phyloP scores from a whole-genome alignment of 2,797 vertebrate genomes.

The Manis crassicaudata region DNA sequence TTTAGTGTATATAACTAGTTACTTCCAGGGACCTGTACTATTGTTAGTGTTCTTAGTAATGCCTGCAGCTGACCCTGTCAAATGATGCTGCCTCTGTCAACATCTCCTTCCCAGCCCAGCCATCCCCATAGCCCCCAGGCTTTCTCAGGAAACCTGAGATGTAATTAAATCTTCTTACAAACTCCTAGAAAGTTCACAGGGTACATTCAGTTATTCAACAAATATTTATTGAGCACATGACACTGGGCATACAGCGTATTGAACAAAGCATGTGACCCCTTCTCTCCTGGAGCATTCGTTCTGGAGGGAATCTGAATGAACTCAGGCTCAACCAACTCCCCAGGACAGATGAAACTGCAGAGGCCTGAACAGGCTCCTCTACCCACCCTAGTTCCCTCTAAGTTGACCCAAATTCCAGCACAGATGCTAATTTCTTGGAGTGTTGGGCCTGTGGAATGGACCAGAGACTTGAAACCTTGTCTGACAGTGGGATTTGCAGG shows the following conservation, averaged over 20 bases:
- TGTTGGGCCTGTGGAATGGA: not conserved
- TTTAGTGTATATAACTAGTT: slow-evolving; percentile 12
- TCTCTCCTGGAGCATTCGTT: not conserved
- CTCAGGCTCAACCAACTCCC: not conserved
- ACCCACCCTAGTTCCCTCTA: not conserved
- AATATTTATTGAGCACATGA: not conserved
- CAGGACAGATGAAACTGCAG: not conserved
- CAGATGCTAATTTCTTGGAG: not conserved
- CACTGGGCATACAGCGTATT: not conserved
- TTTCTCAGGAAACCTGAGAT: not conserved
- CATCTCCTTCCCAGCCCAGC: not conserved
- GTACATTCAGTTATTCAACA: slow-evolving; percentile 23
- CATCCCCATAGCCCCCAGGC: not conserved
- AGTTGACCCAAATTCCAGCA: not conserved
- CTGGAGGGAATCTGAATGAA: not conserved
- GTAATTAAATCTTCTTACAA: slow-evolving; percentile 30
- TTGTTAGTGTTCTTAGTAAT: slow-evolving; percentile 6
- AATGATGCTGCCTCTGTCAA: not conserved
- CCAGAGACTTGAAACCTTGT: not conserved
- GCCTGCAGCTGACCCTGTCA: not conserved
- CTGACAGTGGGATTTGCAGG: not conserved
- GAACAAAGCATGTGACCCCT: not conserved
- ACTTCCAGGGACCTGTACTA: not conserved
- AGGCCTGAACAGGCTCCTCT: not conserved
- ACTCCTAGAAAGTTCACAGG: slow-evolving; percentile 7